A percentile compares a stretch with the other conserved stretches of the same genome.
These are phyloP conservation scores for Okamejei kenojei DNA, from an alignment of 2,797 vertebrate species.

Conservation along the genomic window DNA sequence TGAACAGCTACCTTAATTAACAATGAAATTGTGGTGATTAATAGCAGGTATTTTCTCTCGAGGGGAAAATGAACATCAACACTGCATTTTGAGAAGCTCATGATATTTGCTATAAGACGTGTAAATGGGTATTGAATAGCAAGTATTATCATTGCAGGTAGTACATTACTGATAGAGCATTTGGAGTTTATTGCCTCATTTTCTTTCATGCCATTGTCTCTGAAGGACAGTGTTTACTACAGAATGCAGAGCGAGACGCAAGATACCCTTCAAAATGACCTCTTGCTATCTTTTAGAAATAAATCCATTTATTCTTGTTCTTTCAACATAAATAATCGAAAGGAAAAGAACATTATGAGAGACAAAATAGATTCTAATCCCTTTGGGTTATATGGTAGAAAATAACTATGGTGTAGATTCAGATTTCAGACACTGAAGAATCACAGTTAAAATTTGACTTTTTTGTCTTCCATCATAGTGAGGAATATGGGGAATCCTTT, in stretches of 20 bases:
- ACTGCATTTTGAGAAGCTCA: slow-evolving; percentile 40
- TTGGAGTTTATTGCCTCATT: slow-evolving; percentile 40
- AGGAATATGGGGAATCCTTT: too few relatives aligned
- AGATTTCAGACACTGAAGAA: not conserved
- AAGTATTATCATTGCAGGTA: slow-evolving; percentile 48
- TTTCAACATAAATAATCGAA: not conserved
- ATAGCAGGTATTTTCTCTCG: slow-evolving; percentile 42
- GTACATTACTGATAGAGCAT: slow-evolving; percentile 43
- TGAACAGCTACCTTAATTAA: slow-evolving; percentile 47
- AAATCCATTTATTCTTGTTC: not conserved
- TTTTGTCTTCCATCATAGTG: too few relatives aligned
- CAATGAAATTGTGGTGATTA: slow-evolving; percentile 44
- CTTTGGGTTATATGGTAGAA: not conserved
- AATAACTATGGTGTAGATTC: not conserved
- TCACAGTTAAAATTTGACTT: not conserved
- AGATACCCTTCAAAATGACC: slow-evolving; percentile 42
- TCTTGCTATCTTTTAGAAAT: not conserved
- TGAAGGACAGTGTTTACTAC: slow-evolving; percentile 41
- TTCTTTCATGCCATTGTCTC: slow-evolving; percentile 41
- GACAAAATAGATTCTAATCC: not conserved
- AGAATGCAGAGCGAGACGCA: slow-evolving; percentile 42
- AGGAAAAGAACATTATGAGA: not conserved
- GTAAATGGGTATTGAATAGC: slow-evolving; percentile 48
- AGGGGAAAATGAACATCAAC: slow-evolving; percentile 43
- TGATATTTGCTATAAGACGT: slow-evolving; percentile 45